These are phyloP conservation scores for Gari tellinella DNA, from an alignment of 2,888 invertebrate genomes.

Conservation along the genomic window DNA sequence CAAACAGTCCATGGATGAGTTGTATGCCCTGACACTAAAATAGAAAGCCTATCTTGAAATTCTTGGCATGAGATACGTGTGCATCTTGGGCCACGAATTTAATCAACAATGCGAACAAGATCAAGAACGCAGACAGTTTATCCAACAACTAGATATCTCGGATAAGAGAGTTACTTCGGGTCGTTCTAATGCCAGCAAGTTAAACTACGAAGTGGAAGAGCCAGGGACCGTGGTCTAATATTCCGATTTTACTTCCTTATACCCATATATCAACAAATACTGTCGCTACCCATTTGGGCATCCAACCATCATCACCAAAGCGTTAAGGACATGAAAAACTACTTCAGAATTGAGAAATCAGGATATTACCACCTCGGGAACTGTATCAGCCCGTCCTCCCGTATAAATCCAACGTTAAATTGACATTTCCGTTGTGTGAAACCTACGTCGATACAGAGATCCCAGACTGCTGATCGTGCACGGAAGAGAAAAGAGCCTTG, in stretches of 20 bases:
- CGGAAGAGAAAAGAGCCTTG: constrained; percentile 65
- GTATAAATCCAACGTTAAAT: constrained; percentile 64
- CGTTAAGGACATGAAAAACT: constrained; percentile 50
- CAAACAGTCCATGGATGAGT: constrained; percentile 24
- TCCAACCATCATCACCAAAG: constrained; percentile 45
- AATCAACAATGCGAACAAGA: constrained; percentile 1
- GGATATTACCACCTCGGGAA: constrained; percentile 65
- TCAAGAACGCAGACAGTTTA: neutral
- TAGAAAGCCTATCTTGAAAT: constrained; percentile 7
- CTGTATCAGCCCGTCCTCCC: constrained; percentile 80
- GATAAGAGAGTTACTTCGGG: constrained; percentile 50
- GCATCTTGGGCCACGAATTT: constrained; percentile 40
- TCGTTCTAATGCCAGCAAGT: constrained; percentile 69
- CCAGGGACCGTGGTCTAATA: constrained; percentile 61
- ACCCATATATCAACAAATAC: constrained; percentile 68
- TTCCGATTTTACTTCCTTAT: constrained; percentile 46
- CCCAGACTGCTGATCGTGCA: constrained; percentile 73
- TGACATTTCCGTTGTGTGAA: constrained; percentile 80
- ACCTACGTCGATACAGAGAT: constrained; percentile 60
- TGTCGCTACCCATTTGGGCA: constrained; percentile 68
- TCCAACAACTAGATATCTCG: constrained; percentile 4
- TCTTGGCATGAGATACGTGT: constrained; percentile 21
- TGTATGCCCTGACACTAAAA: constrained; percentile 16
- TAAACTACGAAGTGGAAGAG: constrained; percentile 51
- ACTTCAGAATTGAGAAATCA: constrained; percentile 68